phyloP scores from a whole-genome alignment of 1,140 invertebrate species.

The Cydia fagiglandana region DNA sequence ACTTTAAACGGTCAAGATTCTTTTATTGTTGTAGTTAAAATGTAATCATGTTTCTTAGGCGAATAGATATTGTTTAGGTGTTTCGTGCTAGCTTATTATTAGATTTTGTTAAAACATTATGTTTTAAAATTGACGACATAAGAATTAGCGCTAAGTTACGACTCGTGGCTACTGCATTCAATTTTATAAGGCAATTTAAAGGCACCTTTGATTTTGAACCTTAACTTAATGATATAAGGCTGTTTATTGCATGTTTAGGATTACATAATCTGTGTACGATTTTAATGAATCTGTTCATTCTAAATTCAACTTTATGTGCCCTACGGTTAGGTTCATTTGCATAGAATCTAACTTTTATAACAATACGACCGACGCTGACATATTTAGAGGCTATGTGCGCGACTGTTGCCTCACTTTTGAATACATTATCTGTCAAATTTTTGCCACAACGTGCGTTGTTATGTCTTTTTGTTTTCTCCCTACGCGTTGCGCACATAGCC shows the following conservation, averaged over 20 bases:
- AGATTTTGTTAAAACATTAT: slow-evolving; percentile 25
- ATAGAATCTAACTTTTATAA: background rate
- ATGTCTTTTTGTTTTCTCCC: too few relatives aligned
- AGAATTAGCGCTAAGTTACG: slow-evolving; percentile 14
- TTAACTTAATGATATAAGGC: background rate
- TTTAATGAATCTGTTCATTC: background rate
- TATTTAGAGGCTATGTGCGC: too few relatives aligned
- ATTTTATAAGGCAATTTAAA: background rate
- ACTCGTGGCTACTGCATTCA: background rate
- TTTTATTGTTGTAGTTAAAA: slow-evolving; percentile 5
- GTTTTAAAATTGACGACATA: slow-evolving; percentile 27
- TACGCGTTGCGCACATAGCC: too few relatives aligned
- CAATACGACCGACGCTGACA: too few relatives aligned
- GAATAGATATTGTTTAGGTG: background rate
- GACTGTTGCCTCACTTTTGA: too few relatives aligned
- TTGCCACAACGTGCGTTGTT: too few relatives aligned
- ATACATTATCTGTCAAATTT: too few relatives aligned
- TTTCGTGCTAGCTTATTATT: slow-evolving; percentile 22
- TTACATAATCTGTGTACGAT: background rate
- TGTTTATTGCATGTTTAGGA: background rate
- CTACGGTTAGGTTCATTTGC: background rate
- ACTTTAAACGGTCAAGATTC: background rate
- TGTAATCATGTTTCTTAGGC: slow-evolving; percentile 21
- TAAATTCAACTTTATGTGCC: background rate
- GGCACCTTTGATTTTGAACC: slow-evolving; percentile 1